Conservation (phyloP, 2,797 vertebrate genomes). For the Synaphobranchus kaupii region DNA sequence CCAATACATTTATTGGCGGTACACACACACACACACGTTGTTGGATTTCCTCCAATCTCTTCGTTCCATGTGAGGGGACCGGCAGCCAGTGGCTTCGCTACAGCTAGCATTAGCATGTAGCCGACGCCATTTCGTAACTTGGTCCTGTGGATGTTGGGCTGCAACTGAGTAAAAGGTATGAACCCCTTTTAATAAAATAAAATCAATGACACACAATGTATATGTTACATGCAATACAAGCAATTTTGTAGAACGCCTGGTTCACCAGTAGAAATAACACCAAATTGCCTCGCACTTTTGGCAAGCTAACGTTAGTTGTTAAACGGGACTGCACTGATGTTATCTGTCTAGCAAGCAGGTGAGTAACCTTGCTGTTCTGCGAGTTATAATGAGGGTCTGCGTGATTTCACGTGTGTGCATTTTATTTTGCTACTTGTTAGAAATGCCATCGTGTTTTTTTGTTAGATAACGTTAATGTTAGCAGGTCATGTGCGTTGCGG, state of each 20-base stretch:
- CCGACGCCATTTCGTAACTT: slow-evolving; percentile 15
- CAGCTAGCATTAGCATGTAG: neutral
- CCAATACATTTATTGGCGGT: neutral
- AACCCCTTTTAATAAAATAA: neutral
- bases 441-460: neutral
- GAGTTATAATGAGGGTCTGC: neutral
- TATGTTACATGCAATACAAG: neutral
- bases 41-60: neutral
- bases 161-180: neutral
- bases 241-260: neutral
- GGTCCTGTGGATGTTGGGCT: neutral
- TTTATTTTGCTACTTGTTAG: neutral
- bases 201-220: neutral
- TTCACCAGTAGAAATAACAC: neutral
- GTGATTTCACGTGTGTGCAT: neutral
- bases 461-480: neutral
- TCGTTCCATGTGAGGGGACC: neutral
- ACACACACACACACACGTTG: too few relatives aligned
- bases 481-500: neutral
- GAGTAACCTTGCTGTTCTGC: neutral
- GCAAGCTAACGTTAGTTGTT: neutral
- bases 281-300: neutral
- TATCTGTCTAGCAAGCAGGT: neutral
- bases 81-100: neutral
- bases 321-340: neutral